These are phyloP conservation scores for Pelecanoides urinatrix DNA, from an alignment of 2,113 vertebrate genomes.

Conservation along the genomic window DNA sequence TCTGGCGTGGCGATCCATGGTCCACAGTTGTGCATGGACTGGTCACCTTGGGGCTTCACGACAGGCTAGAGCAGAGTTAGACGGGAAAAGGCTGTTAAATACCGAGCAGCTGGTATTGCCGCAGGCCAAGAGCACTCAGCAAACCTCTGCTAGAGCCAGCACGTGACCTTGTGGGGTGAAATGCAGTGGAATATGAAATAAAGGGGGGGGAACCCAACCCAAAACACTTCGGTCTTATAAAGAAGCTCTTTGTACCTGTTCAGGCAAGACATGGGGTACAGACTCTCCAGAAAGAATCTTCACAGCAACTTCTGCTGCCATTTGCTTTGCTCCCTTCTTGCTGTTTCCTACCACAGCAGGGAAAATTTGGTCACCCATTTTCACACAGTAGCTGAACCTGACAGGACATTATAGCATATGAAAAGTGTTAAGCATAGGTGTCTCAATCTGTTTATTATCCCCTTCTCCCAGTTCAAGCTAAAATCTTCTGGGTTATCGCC, in stretches of 20 bases:
- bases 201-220: not conserved
- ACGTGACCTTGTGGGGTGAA: not conserved
- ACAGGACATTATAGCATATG: slow-evolving; percentile 1
- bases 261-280: slow-evolving; percentile 52
- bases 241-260: slow-evolving; percentile 73
- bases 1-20: accelerated
- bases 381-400: slow-evolving; percentile 94
- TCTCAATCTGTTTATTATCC: not conserved
- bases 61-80: not conserved
- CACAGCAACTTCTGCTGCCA: slow-evolving; percentile 93
- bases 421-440: not conserved
- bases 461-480: not conserved
- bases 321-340: slow-evolving; percentile 94
- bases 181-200: not conserved
- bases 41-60: not conserved
- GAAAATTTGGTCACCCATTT: slow-evolving; percentile 86
- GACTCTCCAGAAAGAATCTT: slow-evolving; percentile 84
- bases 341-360: slow-evolving; percentile 88
- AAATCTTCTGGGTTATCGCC: not conserved
- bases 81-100: not conserved
- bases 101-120: not conserved
- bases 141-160: not conserved
- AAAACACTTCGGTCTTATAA: not conserved
- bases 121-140: not conserved
- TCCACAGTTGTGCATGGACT: not conserved